Evolutionary conservation across 2,113 vertebrate species (phyloP).

Genomic region (Phylloscopus whistleri): DNA sequence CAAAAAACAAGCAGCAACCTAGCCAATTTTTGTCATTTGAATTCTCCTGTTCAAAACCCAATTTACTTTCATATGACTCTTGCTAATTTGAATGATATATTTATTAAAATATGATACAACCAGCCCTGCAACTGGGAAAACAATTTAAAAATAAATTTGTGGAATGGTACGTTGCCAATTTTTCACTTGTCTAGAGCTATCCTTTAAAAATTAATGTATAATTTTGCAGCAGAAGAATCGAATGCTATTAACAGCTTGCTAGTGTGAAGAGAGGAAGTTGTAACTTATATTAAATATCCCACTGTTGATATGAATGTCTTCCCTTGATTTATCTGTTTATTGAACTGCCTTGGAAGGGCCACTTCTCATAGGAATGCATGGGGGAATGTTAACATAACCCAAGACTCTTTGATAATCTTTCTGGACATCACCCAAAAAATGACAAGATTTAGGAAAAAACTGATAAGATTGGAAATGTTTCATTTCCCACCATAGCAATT

Average conservation of each 20-base stretch:
- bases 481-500: neutral
- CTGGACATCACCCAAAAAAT: slow-evolving; percentile 29
- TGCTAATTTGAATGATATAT: slow-evolving; percentile 51
- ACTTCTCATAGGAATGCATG: slow-evolving; percentile 9
- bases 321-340: slow-evolving; percentile 70
- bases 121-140: slow-evolving; percentile 48
- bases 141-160: slow-evolving; percentile 56
- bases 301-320: slow-evolving; percentile 63
- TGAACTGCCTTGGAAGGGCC: slow-evolving; percentile 55
- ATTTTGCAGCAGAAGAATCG: slow-evolving; percentile 66
- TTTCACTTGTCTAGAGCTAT: slow-evolving; percentile 54
- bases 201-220: slow-evolving; percentile 71
- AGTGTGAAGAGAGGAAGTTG: slow-evolving; percentile 59
- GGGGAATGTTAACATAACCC: slow-evolving; percentile 14
- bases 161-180: slow-evolving; percentile 23
- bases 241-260: slow-evolving; percentile 59
- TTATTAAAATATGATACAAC: slow-evolving; percentile 35
- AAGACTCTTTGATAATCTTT: slow-evolving; percentile 23
- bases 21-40: slow-evolving; percentile 60
- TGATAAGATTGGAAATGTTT: neutral
- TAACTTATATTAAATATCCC: slow-evolving; percentile 59
- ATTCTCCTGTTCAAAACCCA: slow-evolving; percentile 57
- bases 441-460: slow-evolving; percentile 23
- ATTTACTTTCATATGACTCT: slow-evolving; percentile 13
- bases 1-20: slow-evolving; percentile 58